These are phyloP conservation scores for Drosophila testacea DNA, from an alignment of 2,888 invertebrate species.

Conservation along the genomic window DNA sequence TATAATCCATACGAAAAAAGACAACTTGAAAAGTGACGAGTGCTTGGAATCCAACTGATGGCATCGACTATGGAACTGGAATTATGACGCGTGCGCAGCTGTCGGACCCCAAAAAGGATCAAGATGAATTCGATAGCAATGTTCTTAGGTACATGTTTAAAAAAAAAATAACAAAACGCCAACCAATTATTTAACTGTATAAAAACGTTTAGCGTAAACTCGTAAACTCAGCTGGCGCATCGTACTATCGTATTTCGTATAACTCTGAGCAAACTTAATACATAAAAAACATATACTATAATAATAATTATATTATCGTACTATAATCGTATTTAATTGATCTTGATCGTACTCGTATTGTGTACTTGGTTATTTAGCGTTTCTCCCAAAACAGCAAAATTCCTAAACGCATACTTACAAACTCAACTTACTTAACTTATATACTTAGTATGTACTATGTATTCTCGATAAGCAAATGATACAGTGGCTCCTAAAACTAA, in stretches of 20 bases:
- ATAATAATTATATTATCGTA: conserved; percentile 46
- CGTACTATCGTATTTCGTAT: conserved; percentile 67
- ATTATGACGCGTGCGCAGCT: conserved; percentile 51
- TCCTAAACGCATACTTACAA: conserved; percentile 37
- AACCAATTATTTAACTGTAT: conserved; percentile 53
- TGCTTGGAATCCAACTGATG: conserved; percentile 16
- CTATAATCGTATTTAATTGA: conserved; percentile 68
- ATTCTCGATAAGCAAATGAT: conserved; percentile 26
- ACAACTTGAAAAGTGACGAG: conserved; percentile 53
- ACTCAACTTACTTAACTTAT: conserved; percentile 29
- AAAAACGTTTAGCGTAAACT: conserved; percentile 67
- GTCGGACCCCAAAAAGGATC: conserved; percentile 39
- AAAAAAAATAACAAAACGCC: conserved; percentile 32
- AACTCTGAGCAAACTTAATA: conserved; percentile 62
- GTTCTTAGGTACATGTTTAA: conserved; percentile 66
- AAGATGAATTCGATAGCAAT: conserved; percentile 36
- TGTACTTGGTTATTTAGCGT: conserved; percentile 71
- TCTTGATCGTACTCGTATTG: conserved; percentile 59
- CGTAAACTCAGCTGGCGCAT: conserved; percentile 63
- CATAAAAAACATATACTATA: conserved; percentile 27
- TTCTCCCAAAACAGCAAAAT: conserved; percentile 56
- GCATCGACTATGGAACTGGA: conserved; percentile 29
- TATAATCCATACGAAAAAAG: conserved; percentile 55
- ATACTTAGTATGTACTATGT: conserved; percentile 11
- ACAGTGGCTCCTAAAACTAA: conserved; percentile 27